A percentile compares a stretch with the other conserved stretches of the same genome.
Evolutionary conservation across 2,113 vertebrate genomes (phyloP).

Genomic region (Seriola dumerili): DNA sequence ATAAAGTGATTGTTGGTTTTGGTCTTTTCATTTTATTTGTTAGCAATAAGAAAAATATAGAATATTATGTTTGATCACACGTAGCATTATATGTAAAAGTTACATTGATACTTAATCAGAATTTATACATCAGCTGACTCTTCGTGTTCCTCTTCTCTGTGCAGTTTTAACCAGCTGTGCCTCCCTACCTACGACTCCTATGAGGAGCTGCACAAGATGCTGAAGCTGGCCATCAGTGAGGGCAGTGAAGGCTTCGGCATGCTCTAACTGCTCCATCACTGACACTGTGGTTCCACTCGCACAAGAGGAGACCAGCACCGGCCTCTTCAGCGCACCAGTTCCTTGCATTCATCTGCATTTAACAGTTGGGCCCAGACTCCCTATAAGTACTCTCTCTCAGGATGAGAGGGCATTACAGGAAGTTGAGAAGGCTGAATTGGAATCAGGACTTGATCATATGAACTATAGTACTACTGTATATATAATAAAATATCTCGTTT

Average conservation of each 20-base stretch:
- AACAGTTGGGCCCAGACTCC: conserved; percentile 22
- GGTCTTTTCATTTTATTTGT: background rate
- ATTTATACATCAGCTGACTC: background rate
- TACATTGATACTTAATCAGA: background rate
- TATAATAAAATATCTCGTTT: conserved; percentile 61
- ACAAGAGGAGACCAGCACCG: conserved; percentile 20
- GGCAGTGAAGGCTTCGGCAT: conserved; percentile 99
- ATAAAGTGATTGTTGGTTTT: background rate
- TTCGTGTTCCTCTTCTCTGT: conserved; percentile 37
- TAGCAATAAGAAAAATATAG: background rate
- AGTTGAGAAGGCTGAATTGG: conserved; percentile 44
- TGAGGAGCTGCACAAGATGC: conserved; percentile 98
- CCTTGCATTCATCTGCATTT: conserved; percentile 32
- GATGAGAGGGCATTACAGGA: conserved; percentile 40
- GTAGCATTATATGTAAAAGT: background rate
- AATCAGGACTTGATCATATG: conserved; percentile 30
- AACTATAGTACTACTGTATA: conserved; percentile 57
- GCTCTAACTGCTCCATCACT: conserved; percentile 86
- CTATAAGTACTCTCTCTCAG: conserved; percentile 43
- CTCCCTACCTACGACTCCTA: conserved; percentile 99
- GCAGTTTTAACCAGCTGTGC: conserved; percentile 99
- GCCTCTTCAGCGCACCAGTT: conserved; percentile 3
- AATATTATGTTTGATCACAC: background rate
- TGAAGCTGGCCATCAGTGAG: conserved; percentile 99
- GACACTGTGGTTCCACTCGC: conserved; percentile 31